Evolutionary conservation across 2,113 vertebrate species (phyloP).

Genomic region (Probosciger aterrimus): DNA sequence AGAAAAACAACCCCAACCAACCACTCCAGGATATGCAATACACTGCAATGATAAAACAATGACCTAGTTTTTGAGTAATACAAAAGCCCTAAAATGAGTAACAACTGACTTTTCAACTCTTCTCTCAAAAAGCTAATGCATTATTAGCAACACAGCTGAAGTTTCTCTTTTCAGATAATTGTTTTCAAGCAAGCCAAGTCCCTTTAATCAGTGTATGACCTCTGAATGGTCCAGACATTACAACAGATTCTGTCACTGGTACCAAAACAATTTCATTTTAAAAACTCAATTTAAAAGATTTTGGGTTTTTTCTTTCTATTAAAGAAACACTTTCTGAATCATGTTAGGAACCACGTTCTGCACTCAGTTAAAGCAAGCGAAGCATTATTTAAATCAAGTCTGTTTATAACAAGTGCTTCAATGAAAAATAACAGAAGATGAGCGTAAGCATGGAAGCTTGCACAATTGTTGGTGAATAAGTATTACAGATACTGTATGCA

Average conservation of each 20-base stretch:
- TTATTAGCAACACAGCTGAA: background rate
- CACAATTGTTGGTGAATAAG: background rate
- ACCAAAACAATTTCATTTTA: background rate
- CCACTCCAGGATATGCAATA: background rate
- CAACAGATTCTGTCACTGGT: background rate
- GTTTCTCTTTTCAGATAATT: background rate
- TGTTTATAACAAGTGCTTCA: background rate
- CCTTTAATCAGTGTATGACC: background rate
- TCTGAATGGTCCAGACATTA: constrained; percentile 29
- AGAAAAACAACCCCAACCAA: background rate
- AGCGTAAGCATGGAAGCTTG: background rate
- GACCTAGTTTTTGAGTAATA: background rate
- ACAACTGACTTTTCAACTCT: background rate
- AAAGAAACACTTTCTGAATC: background rate
- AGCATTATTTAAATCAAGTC: background rate
- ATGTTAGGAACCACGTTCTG: background rate
- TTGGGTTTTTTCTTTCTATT: background rate
- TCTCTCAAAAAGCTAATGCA: background rate
- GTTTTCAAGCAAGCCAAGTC: background rate
- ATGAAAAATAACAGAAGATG: background rate
- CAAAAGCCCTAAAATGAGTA: background rate
- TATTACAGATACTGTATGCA: background rate
- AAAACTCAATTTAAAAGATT: constrained; percentile 1
- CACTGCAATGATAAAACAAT: background rate
- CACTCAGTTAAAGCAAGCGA: background rate